These are phyloP conservation scores for Acanthoscelides obtectus DNA, from an alignment of 2,888 invertebrate genomes.

Conservation along the genomic window DNA sequence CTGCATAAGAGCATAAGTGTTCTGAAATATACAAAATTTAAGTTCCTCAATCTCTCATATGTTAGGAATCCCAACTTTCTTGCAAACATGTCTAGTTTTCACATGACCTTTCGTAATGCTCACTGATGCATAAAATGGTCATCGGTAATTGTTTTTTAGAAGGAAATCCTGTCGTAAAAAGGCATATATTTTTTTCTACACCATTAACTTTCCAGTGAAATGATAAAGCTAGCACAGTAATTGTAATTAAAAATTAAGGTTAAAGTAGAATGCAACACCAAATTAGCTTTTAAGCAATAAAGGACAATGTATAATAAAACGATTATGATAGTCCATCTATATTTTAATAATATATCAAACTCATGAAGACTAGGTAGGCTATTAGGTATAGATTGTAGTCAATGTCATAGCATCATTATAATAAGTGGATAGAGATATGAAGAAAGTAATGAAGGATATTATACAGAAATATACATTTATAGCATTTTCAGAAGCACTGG, in stretches of 20 bases:
- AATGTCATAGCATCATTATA: too few species aligned
- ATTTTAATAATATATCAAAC: neutral
- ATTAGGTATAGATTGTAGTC: too few species aligned
- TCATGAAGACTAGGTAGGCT: neutral
- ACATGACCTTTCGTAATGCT: neutral
- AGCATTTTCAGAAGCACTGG: too few species aligned
- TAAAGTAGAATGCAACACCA: neutral
- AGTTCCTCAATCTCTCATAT: neutral
- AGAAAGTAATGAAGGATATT: too few species aligned
- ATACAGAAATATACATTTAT: too few species aligned
- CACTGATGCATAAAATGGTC: neutral
- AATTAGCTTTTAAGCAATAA: neutral
- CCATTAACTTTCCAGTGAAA: neutral
- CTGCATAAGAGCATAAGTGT: neutral
- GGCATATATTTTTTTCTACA: neutral
- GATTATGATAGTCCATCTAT: neutral
- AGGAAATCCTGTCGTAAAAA: neutral
- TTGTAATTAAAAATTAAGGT: neutral
- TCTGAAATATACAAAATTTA: neutral
- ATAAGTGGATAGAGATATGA: too few species aligned
- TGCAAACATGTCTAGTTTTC: neutral
- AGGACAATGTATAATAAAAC: neutral
- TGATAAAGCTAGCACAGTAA: neutral
- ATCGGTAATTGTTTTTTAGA: neutral
- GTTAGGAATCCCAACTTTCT: neutral